Evolutionary conservation across 2,113 vertebrate genomes (phyloP).

Genomic region (Pollachius pollachius): DNA sequence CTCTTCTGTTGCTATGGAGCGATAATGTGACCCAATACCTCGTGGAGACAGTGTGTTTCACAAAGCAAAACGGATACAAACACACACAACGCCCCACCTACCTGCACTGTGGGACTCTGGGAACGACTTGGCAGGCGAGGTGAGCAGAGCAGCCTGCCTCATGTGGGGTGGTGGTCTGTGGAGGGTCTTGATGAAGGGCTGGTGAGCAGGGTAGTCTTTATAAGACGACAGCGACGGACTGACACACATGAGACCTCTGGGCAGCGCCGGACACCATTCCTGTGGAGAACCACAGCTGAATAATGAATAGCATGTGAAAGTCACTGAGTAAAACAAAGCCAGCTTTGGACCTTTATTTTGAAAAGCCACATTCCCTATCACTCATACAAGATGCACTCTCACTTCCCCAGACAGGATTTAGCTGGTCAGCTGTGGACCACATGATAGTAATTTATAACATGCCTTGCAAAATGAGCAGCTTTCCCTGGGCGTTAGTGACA

Average conservation of each 20-base stretch:
- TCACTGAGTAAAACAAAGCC: not conserved
- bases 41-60: slow-evolving; percentile 29
- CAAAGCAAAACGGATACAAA: not conserved
- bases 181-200: slow-evolving; percentile 79
- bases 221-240: slow-evolving; percentile 77
- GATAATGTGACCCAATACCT: slow-evolving; percentile 33
- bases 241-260: slow-evolving; percentile 55
- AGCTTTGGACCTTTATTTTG: too few species aligned
- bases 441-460: too few species aligned
- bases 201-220: slow-evolving; percentile 78
- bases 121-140: slow-evolving; percentile 79
- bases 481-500: too few species aligned
- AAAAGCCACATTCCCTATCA: too few species aligned
- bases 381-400: too few species aligned
- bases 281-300: slow-evolving; percentile 21
- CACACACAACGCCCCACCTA: slow-evolving; percentile 4
- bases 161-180: slow-evolving; percentile 51
- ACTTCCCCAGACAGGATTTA: too few species aligned
- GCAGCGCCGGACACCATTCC: slow-evolving; percentile 19
- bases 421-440: too few species aligned
- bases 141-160: not conserved
- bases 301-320: not conserved
- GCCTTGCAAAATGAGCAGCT: too few species aligned
- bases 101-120: slow-evolving; percentile 92
- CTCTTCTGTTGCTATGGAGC: slow-evolving; percentile 65